These are phyloP conservation scores for Barbus barbus DNA, from an alignment of 2,113 vertebrate species.

Conservation along the genomic window DNA sequence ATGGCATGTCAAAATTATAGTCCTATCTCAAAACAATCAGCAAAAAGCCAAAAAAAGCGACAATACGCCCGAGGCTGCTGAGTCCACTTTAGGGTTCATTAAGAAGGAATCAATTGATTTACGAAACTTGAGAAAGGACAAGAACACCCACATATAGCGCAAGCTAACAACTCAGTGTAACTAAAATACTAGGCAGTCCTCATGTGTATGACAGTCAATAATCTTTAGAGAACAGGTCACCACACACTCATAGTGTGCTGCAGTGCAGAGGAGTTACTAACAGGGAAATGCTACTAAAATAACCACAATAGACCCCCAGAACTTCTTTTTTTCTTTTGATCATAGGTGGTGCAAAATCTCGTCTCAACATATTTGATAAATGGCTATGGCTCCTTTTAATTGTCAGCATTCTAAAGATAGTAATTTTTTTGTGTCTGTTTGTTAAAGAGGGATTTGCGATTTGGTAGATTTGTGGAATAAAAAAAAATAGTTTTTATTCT, in stretches of 20 bases:
- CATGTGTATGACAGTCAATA: conserved; percentile 11
- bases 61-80: conserved; percentile 64
- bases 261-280: not conserved
- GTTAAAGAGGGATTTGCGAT: no score
- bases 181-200: conserved; percentile 13
- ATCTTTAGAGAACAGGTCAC: not conserved
- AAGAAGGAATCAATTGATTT: conserved; percentile 62
- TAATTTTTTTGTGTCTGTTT: no score
- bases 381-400: not conserved
- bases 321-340: not conserved
- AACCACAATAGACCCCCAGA: no score
- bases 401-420: no score
- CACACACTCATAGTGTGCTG: not conserved
- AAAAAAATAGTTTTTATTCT: no score
- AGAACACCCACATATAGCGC: not conserved
- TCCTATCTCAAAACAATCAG: conserved; percentile 74
- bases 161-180: not conserved
- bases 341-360: not conserved
- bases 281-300: not conserved
- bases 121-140: conserved; percentile 2
- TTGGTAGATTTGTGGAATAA: no score
- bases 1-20: conserved; percentile 70
- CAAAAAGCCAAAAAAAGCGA: conserved; percentile 51
- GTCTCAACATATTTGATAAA: not conserved
- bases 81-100: conserved; percentile 67